A percentile compares a stretch with the other conserved stretches of the same genome.
These are phyloP conservation scores for Ceuthmochares aereus DNA, from an alignment of 2,113 vertebrate species.

Conservation along the genomic window DNA sequence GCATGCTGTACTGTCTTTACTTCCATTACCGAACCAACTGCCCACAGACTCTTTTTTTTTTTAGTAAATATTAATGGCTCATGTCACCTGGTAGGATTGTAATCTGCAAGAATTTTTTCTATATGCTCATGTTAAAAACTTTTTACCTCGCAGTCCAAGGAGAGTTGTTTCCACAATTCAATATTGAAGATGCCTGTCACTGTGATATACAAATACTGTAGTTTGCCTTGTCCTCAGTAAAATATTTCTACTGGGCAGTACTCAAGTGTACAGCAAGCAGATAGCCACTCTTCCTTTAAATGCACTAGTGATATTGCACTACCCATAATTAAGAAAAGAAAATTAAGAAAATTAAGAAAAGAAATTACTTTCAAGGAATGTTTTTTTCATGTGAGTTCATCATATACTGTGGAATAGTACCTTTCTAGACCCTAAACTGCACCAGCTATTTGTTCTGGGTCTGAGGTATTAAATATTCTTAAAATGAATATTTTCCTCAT, in stretches of 20 bases:
- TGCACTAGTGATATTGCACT: neutral
- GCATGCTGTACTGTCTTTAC: neutral
- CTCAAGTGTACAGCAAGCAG: neutral
- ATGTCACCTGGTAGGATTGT: neutral
- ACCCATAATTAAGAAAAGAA: neutral
- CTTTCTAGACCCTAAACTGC: neutral
- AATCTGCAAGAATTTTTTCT: neutral
- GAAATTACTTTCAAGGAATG: neutral
- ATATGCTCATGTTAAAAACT: neutral
- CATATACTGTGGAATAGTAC: neutral
- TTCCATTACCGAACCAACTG: neutral
- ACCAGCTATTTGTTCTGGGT: neutral
- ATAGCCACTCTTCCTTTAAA: neutral
- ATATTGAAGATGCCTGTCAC: neutral
- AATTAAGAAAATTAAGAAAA: conserved; percentile 14
- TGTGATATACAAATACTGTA: neutral
- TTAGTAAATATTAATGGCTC: neutral
- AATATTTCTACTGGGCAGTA: neutral
- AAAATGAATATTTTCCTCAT: neutral
- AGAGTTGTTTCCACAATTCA: neutral
- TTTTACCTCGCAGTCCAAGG: neutral
- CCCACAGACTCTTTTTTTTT: neutral
- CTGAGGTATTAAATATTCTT: neutral
- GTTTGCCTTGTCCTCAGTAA: neutral
- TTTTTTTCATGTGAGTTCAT: neutral